Conservation (phyloP, 1,140 invertebrate species). For the Drosophila repletoides region DNA sequence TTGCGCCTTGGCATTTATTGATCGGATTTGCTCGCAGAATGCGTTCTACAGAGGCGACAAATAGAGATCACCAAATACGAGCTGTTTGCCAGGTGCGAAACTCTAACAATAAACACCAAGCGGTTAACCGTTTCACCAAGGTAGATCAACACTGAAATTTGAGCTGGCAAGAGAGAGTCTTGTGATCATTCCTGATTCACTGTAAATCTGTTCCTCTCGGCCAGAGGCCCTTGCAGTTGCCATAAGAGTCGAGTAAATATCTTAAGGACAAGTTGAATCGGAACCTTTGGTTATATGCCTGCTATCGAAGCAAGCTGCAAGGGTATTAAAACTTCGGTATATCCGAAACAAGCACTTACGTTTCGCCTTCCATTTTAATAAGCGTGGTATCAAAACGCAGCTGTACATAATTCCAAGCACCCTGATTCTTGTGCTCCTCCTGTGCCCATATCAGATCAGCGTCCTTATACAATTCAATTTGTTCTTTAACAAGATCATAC, state of each 20-base stretch:
- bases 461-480: constrained; percentile 95
- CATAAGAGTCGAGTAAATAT: no score
- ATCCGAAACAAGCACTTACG: constrained; percentile 38
- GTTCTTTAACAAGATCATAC: constrained; percentile 95
- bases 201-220: no score
- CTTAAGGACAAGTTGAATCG: no score
- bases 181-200: no score
- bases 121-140: not conserved
- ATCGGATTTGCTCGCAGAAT: no score
- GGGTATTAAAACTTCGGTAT: no score
- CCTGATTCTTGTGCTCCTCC: constrained; percentile 99
- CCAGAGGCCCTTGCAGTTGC: no score
- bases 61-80: not conserved
- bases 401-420: constrained; percentile 96
- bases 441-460: constrained; percentile 96
- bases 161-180: no score
- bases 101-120: not conserved
- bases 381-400: constrained; percentile 94
- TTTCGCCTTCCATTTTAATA: constrained; percentile 35
- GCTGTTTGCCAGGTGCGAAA: no score
- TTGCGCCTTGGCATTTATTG: constrained; percentile 70
- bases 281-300: no score
- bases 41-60: not conserved
- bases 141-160: no score
- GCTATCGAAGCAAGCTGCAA: no score